Percentiles rank a stretch among this genome's conserved stretches.
These are phyloP conservation scores for Numenius arquata DNA, from an alignment of 2,113 vertebrate species.

Conservation along the genomic window DNA sequence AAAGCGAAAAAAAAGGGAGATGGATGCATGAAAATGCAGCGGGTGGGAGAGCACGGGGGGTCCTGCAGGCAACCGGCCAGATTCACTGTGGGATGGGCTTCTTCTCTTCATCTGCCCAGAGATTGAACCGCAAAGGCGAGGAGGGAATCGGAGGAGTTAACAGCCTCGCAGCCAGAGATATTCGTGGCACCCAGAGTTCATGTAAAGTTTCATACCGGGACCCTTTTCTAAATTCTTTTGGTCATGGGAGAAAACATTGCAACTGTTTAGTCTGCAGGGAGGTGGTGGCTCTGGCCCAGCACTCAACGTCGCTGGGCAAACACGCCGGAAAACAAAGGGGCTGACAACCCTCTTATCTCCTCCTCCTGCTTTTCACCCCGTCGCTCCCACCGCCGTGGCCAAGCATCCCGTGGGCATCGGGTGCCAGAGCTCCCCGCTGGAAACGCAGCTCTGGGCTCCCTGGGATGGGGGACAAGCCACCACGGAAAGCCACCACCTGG, in stretches of 20 bases:
- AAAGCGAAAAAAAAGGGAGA: not conserved
- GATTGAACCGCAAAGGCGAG: rapidly evolving
- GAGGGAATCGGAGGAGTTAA: not conserved
- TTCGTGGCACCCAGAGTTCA: not conserved
- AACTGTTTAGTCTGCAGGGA: conserved; percentile 55
- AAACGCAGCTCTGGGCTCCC: not conserved
- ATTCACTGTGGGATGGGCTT: not conserved
- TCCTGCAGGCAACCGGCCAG: not conserved
- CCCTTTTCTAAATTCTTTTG: conserved; percentile 37
- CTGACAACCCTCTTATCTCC: conserved; percentile 10
- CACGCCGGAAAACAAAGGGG: not conserved
- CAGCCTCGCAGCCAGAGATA: conserved; percentile 15
- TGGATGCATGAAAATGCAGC: rapidly evolving
- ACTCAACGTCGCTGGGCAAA: conserved; percentile 1
- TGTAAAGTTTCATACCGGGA: conserved; percentile 30
- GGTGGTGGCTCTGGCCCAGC: conserved; percentile 34
- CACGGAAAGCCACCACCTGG: rapidly evolving
- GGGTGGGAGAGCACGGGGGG: not conserved
- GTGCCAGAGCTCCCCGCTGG: not conserved
- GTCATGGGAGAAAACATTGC: conserved; percentile 44
- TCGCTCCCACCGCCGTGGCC: not conserved
- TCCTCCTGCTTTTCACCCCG: not conserved
- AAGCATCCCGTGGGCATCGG: rapidly evolving
- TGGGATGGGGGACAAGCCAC: rapidly evolving
- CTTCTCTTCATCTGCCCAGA: not conserved